A percentile compares a stretch with the other conserved stretches of the same genome.
Evolutionary conservation across 2,113 vertebrate genomes (phyloP).

Genomic region (Apteryx mantelli): DNA sequence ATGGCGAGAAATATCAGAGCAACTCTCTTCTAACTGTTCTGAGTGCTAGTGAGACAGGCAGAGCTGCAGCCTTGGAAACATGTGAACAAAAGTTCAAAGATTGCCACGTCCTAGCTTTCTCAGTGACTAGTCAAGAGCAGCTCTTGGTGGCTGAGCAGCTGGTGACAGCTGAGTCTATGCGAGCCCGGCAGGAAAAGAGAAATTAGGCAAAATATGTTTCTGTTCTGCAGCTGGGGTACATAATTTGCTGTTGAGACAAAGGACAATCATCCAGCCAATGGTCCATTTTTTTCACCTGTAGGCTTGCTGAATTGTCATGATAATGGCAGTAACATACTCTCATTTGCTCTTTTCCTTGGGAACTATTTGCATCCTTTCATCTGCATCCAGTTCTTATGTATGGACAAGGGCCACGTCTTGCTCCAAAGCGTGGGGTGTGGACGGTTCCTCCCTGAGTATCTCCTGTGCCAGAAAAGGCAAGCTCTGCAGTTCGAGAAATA

Average conservation of each 20-base stretch:
- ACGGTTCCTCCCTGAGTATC: background rate
- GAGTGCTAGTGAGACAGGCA: background rate
- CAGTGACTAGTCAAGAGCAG: background rate
- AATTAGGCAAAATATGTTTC: background rate
- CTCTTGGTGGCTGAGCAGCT: background rate
- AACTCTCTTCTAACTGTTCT: background rate
- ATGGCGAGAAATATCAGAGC: background rate
- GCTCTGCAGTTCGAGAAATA: background rate
- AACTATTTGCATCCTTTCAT: background rate
- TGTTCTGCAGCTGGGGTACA: background rate
- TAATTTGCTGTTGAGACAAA: background rate
- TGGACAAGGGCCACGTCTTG: background rate
- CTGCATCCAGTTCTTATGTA: background rate
- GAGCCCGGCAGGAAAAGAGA: background rate
- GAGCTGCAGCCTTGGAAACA: background rate
- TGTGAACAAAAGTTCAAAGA: background rate
- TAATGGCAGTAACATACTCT: background rate
- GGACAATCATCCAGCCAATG: accelerated
- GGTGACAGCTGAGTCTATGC: background rate
- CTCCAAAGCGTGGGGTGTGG: background rate
- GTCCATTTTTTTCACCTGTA: background rate
- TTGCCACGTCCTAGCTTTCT: background rate
- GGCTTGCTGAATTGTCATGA: background rate
- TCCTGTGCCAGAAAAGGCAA: background rate
- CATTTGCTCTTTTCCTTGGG: background rate